Evolutionary conservation across 2,888 invertebrate genomes (phyloP).

Genomic region (Xylota sylvarum): DNA sequence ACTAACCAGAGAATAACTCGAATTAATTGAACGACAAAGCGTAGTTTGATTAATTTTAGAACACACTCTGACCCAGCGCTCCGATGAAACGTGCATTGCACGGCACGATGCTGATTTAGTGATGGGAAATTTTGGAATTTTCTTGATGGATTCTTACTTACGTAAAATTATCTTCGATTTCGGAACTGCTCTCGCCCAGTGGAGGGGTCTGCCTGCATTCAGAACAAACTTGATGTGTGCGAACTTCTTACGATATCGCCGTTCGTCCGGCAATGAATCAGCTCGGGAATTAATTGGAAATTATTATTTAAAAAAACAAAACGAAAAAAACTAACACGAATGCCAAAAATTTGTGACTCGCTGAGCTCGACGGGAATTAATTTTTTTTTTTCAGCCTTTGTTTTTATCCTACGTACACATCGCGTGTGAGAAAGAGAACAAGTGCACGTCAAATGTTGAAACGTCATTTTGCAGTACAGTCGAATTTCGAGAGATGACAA

Average conservation of each 20-base stretch:
- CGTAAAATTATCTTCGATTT: slow-evolving; percentile 66
- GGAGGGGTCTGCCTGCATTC: slow-evolving; percentile 41
- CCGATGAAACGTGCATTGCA: slow-evolving; percentile 29
- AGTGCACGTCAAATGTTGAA: slow-evolving; percentile 63
- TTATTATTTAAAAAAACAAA: slow-evolving; percentile 57
- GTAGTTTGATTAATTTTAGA: slow-evolving; percentile 61
- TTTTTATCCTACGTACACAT: slow-evolving; percentile 77
- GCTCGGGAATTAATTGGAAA: slow-evolving; percentile 45
- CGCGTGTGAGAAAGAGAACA: slow-evolving; percentile 65
- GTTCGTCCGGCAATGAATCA: slow-evolving; percentile 40
- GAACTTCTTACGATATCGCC: slow-evolving; percentile 18
- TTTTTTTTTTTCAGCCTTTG: slow-evolving; percentile 69
- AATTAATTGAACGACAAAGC: slow-evolving; percentile 53
- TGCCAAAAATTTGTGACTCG: slow-evolving; percentile 74
- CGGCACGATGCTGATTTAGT: neutral
- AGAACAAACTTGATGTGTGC: slow-evolving; percentile 5
- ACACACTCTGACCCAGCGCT: slow-evolving; percentile 11
- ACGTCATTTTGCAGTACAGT: slow-evolving; percentile 59
- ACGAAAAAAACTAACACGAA: slow-evolving; percentile 69
- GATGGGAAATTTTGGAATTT: slow-evolving; percentile 45
- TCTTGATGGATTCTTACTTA: slow-evolving; percentile 62
- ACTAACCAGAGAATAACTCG: slow-evolving; percentile 2
- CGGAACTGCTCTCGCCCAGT: slow-evolving; percentile 22
- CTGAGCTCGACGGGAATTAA: slow-evolving; percentile 65
- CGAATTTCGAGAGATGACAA: slow-evolving; percentile 27